Evolutionary conservation across 2,797 vertebrate species (phyloP), one percentile per base, ranked within the genome.

Genomic region (Antrozous pallidus): DNA sequence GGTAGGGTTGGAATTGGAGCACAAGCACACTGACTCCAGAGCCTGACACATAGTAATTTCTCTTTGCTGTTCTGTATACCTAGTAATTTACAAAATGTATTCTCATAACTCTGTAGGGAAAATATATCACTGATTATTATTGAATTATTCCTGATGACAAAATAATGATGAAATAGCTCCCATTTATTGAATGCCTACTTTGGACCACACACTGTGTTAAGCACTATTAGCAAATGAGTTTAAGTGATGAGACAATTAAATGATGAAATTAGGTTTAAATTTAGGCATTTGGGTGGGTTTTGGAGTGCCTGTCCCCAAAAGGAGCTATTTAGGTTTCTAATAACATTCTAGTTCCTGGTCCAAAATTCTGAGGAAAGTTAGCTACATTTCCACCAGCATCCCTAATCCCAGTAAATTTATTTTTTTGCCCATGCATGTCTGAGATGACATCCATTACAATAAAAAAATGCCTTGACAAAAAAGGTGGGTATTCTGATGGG

Each of bases 81-180:
- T 91, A 71, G 56, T 42, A 9, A 83, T 51, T 65, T 42, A 61
- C 4, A 45, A 78, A 81, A 28, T 33, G 51, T 28, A 45, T 24
- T 58, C n/a, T 38, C 28, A 49, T 33, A 69, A 22, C 14, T 84
- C 40, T 79, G 49, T 26, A 5, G 28, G 47, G 8, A 17, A 61
- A 89, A 49, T 42, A 8, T n/a, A 28, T 70, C 28, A 63, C 14
- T 58, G 49, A 56, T 58, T 71, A 40, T 87, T 88, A 63, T 31
- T 61, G 31, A 86, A 83, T 95, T 83, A 49, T 83, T 82, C 17
- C 67, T 78, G 17, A 85, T 88, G 82, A 79, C 2, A 90, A 67
- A 93, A 65, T 87, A 90, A 58, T 84, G 49, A 91, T 70, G 61
- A 86, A 82, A 82, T 36, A 33, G 17, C 14, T 56, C 28, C 16